Conservation (phyloP, 2,113 vertebrate genomes). For the Ariopsis seemanni region DNA sequence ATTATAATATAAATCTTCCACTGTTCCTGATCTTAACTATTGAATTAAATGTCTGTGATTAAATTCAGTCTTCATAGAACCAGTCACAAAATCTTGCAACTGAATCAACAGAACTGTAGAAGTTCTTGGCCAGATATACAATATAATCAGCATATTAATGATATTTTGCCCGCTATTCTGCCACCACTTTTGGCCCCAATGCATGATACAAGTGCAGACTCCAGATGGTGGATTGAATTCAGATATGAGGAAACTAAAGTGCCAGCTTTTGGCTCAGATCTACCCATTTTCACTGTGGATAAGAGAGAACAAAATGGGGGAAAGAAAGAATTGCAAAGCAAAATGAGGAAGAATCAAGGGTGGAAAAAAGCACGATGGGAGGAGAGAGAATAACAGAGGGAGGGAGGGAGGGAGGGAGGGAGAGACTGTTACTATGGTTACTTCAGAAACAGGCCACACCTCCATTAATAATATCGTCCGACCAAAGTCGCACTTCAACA, state of each 20-base stretch:
- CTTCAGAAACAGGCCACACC: neutral
- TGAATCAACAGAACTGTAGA: constrained; percentile 10
- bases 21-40: neutral
- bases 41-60: neutral
- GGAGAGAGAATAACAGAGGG: neutral
- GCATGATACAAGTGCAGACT: neutral
- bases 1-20: neutral
- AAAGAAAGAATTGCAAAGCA: neutral
- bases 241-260: neutral
- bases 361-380: neutral
- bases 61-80: neutral
- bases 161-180: constrained; percentile 18
- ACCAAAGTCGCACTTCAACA: neutral
- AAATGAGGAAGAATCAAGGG: neutral
- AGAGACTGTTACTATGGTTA: neutral
- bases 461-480: neutral
- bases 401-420: neutral
- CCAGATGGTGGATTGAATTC: constrained; percentile 12
- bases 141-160: constrained; percentile 35
- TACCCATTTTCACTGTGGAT: neutral
- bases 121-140: constrained; percentile 2
- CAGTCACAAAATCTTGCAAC: neutral
- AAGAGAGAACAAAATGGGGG: neutral
- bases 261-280: neutral
- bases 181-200: constrained; percentile 6